Percentiles rank a stretch among this genome's conserved stretches.
phyloP scores from a whole-genome alignment of 2,797 vertebrate genomes.

The Falco novaeseelandiae region DNA sequence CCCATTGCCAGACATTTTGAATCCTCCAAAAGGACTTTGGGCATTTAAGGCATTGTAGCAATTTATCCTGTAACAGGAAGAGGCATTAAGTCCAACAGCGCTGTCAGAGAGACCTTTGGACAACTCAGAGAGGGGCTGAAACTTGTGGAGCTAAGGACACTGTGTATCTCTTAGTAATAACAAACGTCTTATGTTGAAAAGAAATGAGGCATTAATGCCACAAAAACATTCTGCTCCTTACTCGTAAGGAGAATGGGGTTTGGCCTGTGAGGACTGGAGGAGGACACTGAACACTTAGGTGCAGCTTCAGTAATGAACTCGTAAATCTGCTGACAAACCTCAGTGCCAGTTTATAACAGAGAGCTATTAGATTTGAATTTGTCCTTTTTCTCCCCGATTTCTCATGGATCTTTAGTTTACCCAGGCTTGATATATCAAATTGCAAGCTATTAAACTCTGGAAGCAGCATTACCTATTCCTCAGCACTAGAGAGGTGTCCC shows the following conservation, averaged over 20 bases:
- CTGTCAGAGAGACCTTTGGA: not conserved
- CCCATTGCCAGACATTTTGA: constrained; percentile 99
- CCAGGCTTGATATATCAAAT: not conserved
- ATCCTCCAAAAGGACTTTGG: constrained; percentile 98
- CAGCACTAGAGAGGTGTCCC: not conserved
- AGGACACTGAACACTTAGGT: not conserved
- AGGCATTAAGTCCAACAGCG: not conserved
- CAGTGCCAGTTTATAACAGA: not conserved
- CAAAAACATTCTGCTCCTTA: not conserved
- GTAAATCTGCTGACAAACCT: not conserved
- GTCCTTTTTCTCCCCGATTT: not conserved
- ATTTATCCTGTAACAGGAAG: constrained; percentile 88
- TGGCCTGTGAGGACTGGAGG: not conserved
- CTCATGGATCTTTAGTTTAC: not conserved
- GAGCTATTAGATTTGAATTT: not conserved
- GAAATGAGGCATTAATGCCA: not conserved
- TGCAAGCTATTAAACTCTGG: not conserved
- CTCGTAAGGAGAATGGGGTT: not conserved
- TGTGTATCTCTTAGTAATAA: not conserved
- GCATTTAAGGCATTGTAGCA: constrained; percentile 98
- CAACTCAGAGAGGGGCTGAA: not conserved
- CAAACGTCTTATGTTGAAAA: not conserved
- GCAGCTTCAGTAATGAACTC: not conserved
- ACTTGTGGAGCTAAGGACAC: not conserved
- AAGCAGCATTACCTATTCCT: not conserved